Base-by-base conservation (phyloP, 2,888 invertebrate species). In the Euclidia mi region DNA sequence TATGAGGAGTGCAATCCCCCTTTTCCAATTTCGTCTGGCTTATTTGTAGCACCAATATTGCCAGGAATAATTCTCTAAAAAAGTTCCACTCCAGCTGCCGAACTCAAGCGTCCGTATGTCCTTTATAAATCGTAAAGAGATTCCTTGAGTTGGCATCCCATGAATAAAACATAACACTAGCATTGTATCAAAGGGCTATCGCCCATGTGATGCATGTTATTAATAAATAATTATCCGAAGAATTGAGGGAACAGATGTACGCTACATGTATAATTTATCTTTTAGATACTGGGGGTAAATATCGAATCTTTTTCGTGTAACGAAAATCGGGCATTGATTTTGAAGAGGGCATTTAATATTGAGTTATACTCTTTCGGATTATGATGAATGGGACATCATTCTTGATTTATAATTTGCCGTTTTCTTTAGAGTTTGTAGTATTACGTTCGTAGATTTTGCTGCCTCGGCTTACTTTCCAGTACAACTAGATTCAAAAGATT, bases 151-250 rank as follows among this genome's bases (percentile, higher is more conserved):
- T 47, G 46, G 44, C 41, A 35, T 10, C 11, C 17, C 44, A 69
- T 79, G 68, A 79, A 79, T 79, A 62, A 79, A 62, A 64, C 66
- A 79, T 57, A 7, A 12, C 15, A 53, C 44, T 59, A 56, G 57
- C 58, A 32, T 6, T 25, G 20, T 41, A 48, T 68, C 71, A 66
- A 69, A 74, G 60, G 71, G 56, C 61, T 59, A 73, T 67, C 58
- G 59, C 40, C 37, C 37, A 18, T 56, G 38, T 28, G 58, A 55
- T 67, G 65, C 62, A 67, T 56, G 64, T 55, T 57, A 58, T 78
- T 72, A 70, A 74, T 79, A 71, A 66, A 67, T 71, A 78, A 76
- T 65, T 62, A 70, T 53, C 47, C 29, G 20, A 65, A 43, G 47
- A 31, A 58, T 47, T 55, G 29, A 29, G 11, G 18, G 28, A 38